Percentiles rank a stretch among this genome's conserved stretches.
Conservation (phyloP, 2,797 vertebrate species). For the Peromyscus eremicus region DNA sequence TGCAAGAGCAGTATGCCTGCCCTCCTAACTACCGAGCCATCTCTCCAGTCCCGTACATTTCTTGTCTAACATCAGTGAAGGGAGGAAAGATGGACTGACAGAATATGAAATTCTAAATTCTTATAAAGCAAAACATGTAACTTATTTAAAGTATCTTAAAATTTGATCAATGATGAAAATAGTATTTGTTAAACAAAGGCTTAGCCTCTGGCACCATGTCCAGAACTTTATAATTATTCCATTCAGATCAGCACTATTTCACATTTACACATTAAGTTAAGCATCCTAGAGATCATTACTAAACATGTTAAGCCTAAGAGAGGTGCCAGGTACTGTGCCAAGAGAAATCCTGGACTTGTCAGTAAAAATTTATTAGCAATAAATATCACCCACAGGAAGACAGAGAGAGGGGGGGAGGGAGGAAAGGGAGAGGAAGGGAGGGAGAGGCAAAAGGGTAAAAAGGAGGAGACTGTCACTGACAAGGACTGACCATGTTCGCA, state of each 20-base stretch:
- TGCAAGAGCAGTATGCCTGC: neutral
- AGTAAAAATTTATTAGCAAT: conserved; percentile 32
- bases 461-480: neutral
- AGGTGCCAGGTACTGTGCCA: neutral
- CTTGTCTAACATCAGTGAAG: neutral
- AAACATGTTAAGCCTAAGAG: neutral
- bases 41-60: neutral
- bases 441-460: neutral
- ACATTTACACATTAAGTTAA: neutral
- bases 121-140: conserved; percentile 45
- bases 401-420: no score
- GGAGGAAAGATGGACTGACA: neutral
- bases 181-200: neutral
- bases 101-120: conserved; percentile 33
- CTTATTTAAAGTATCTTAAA: neutral
- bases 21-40: neutral
- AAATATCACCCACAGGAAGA: neutral
- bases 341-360: neutral
- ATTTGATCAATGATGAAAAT: neutral
- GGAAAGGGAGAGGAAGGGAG: neutral
- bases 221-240: neutral
- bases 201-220: neutral
- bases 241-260: neutral
- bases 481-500: neutral
- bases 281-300: neutral